Percentiles rank a stretch among this genome's conserved stretches.
phyloP scores from a whole-genome alignment of 2,797 vertebrate genomes.

The Mormyrops attenuatus region DNA sequence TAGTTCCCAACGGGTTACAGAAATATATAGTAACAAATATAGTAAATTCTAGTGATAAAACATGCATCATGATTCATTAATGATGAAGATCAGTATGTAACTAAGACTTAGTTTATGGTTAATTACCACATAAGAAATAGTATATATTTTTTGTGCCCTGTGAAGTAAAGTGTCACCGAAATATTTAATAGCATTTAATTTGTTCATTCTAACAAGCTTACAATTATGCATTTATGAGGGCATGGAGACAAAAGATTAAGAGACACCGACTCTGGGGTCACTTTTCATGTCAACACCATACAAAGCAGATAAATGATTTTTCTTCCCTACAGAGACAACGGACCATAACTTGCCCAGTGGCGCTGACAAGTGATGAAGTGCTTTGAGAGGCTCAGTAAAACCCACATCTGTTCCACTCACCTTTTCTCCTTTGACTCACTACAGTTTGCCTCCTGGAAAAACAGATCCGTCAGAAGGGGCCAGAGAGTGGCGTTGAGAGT shows the following conservation, averaged over 20 bases:
- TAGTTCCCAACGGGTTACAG: not conserved
- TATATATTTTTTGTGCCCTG: not conserved
- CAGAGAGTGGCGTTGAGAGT: not conserved
- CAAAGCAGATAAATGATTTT: not conserved
- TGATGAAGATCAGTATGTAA: not conserved
- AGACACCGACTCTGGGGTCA: not conserved
- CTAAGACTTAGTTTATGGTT: not conserved
- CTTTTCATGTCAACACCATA: not conserved
- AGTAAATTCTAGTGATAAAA: not conserved
- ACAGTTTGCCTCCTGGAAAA: not conserved
- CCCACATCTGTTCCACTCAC: not conserved
- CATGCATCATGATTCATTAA: not conserved
- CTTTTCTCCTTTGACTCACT: not conserved
- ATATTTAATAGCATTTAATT: not conserved
- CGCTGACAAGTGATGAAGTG: not conserved
- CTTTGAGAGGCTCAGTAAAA: not conserved
- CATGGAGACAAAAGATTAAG: not conserved
- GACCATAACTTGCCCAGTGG: not conserved
- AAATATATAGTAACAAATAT: not conserved
- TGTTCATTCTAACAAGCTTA: not conserved
- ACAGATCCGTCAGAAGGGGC: not conserved
- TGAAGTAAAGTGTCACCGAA: not conserved
- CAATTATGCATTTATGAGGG: not conserved
- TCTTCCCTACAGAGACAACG: not conserved
- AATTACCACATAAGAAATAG: not conserved